Base-by-base conservation (phyloP, 2,797 vertebrate genomes). In the Sebastes vulpes region DNA sequence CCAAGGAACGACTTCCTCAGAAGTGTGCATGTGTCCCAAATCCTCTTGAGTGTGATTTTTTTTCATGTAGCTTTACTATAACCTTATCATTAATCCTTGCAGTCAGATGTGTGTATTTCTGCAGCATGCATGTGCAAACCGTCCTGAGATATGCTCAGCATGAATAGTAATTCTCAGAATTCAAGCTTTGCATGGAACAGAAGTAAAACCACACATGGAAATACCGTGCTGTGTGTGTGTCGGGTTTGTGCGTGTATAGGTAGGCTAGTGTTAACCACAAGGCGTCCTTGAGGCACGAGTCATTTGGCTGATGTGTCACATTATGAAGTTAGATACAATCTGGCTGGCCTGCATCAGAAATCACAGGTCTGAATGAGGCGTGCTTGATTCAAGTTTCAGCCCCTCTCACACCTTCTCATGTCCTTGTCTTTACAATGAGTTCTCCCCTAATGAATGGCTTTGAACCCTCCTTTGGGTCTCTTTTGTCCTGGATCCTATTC, bases 401-500 rank as follows among this genome's bases (percentile, higher is more conserved):
- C 71, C 31, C 32, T 71, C 69, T 84, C 68, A 83, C 82, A 90
- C 87, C 72, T 88, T 85, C 63, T 65, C 29, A 28, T 81, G 73
- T 79, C 79, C 68, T 66, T 54, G 29, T 77, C 61, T 73, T 87
- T 70, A 90, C 75, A 81, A 82, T 52, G 28, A 72, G 52, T 63
- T 83, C 64, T 70, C 42, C 18, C 54, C 77, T 89, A 90, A 95
- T 94, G 84, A 94, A 95, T 77, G 89, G 88, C 85, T 90, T 85
- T 88, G 85, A 92, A 90, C 79, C 84, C 73, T 89, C 81, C 77
- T 75, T 79, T 81, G 42, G 18, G 6, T 65, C 59, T 85, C 82
- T 65, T 92, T 95, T 95, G 94, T 95, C 71, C 81, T 9, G 32
- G 59, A 76, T 91, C 77, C 87, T 78, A 89, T 96, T 95, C 90